Evolutionary conservation across 2,113 vertebrate genomes (phyloP).

Genomic region (Nycticorax nycticorax): DNA sequence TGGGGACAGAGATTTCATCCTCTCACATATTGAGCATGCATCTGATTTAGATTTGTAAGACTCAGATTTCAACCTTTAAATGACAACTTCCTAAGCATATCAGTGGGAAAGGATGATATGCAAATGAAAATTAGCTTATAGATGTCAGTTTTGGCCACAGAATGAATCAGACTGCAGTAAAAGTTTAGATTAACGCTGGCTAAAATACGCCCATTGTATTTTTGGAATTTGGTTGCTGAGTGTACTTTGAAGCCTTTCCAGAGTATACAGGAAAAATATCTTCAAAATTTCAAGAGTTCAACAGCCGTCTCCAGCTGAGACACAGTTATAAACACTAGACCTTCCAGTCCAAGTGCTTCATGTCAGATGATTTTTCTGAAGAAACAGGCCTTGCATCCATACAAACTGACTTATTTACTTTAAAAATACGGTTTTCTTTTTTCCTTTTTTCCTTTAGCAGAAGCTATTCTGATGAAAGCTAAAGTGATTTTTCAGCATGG

Average conservation of each 20-base stretch:
- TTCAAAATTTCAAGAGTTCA: constrained; percentile 18
- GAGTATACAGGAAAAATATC: constrained; percentile 26
- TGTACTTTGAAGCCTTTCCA: constrained; percentile 38
- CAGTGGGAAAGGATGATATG: not conserved
- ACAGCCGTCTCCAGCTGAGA: constrained; percentile 14
- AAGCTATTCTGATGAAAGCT: not conserved
- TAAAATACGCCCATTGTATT: not conserved
- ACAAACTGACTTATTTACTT: not conserved
- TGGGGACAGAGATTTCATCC: not conserved
- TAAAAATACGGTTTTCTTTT: not conserved
- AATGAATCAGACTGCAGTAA: not conserved
- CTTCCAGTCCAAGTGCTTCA: not conserved
- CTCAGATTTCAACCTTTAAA: not conserved
- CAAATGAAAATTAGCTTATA: not conserved
- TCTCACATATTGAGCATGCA: not conserved
- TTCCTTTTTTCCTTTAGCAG: not conserved
- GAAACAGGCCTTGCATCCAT: not conserved
- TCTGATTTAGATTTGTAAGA: not conserved
- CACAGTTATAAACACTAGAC: not conserved
- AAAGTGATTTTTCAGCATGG: not conserved
- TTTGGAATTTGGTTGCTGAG: not conserved
- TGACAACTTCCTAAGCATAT: not conserved
- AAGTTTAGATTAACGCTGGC: not conserved
- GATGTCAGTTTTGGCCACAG: not conserved
- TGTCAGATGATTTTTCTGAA: not conserved